Percentiles rank a stretch among this genome's conserved stretches.
Conservation (phyloP, 2,888 invertebrate species). For the Drosophila algonquin region DNA sequence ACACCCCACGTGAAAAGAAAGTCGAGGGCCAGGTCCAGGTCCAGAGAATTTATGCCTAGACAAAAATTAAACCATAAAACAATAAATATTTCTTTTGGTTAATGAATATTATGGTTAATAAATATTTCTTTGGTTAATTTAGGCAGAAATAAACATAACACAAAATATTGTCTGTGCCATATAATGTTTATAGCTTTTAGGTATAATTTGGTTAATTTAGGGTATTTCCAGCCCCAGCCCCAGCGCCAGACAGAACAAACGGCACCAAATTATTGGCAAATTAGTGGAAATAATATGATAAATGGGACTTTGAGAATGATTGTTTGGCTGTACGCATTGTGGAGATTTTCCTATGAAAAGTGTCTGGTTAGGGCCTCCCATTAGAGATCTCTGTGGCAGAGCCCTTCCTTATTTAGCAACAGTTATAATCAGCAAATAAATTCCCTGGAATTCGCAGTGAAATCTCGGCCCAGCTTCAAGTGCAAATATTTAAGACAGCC, state of each 20-base stretch:
- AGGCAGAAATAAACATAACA: constrained; percentile 3
- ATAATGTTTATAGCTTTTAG: constrained; percentile 28
- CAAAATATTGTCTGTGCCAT: constrained; percentile 3
- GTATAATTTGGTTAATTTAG: constrained; percentile 22
- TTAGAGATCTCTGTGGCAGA: neutral
- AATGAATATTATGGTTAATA: too few relatives aligned
- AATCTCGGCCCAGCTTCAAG: constrained; percentile 41
- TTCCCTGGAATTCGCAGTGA: constrained; percentile 44
- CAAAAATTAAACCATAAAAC: constrained; percentile 15
- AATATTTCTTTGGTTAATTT: constrained; percentile 23
- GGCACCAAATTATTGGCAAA: constrained; percentile 14
- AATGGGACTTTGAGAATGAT: constrained; percentile 8
- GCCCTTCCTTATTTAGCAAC: neutral
- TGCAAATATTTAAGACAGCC: constrained; percentile 52
- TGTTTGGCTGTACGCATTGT: neutral
- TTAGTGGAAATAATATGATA: constrained; percentile 20
- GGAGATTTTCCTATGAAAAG: neutral
- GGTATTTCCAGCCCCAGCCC: neutral
- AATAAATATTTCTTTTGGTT: constrained; percentile 22
- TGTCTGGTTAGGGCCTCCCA: neutral
- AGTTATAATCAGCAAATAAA: constrained; percentile 32
- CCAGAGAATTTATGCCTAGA: constrained; percentile 12
- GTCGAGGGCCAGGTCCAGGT: neutral
- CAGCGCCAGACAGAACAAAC: constrained; percentile 27
- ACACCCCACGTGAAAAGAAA: constrained; percentile 31